phyloP scores from a whole-genome alignment of 2,797 vertebrate species.

The Lindbergichthys nudifrons region DNA sequence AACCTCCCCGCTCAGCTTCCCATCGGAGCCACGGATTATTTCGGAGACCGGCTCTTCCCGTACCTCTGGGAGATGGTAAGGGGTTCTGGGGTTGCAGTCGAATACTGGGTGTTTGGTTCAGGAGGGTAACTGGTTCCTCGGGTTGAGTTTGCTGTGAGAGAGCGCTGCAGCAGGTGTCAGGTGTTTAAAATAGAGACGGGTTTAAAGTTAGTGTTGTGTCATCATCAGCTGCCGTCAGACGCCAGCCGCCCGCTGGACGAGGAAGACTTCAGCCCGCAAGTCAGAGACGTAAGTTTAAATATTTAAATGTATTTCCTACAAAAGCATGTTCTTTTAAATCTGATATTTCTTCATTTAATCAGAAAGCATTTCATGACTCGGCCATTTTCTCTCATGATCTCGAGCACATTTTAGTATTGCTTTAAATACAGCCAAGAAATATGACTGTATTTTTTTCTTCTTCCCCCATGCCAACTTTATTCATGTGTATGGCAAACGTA shows the following conservation, averaged over 20 bases:
- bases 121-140: neutral
- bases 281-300: constrained; percentile 89
- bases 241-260: constrained; percentile 89
- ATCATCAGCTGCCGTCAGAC: constrained; percentile 89
- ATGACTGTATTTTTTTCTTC: too few species aligned
- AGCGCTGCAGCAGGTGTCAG: constrained; percentile 32
- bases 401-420: too few species aligned
- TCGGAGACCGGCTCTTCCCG: constrained; percentile 94
- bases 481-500: too few species aligned
- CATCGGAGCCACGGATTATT: constrained; percentile 96
- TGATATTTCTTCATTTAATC: too few species aligned
- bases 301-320: too few species aligned
- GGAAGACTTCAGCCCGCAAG: constrained; percentile 92
- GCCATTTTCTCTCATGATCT: too few species aligned
- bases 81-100: neutral
- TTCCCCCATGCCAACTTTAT: too few species aligned
- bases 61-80: constrained; percentile 99
- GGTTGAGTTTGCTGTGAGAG: constrained; percentile 45
- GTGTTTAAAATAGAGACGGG: neutral
- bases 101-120: too few species aligned
- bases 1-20: constrained; percentile 98
- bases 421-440: too few species aligned
- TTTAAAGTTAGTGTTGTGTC: constrained; percentile 11
- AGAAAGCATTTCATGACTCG: too few species aligned
- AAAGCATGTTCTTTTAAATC: too few species aligned